Base-by-base conservation (phyloP, 2,113 vertebrate genomes). In the Panthera tigris region DNA sequence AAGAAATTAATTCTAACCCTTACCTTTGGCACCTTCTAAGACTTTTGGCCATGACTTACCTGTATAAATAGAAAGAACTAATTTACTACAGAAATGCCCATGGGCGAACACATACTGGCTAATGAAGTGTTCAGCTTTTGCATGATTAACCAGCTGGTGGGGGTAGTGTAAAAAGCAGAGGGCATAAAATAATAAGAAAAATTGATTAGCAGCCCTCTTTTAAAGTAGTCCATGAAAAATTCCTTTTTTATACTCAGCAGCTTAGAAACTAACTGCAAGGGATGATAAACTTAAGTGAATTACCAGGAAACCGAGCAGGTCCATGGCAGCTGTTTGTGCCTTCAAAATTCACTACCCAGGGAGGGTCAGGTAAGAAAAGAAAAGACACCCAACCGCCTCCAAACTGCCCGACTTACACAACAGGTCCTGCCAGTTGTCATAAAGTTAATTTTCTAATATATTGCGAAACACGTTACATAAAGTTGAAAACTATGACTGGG, bases 101-200 rank as follows among this genome's bases (percentile, higher is more conserved):
- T 98, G 99, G 99, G 99, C 99, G 98, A 99, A 99, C 99, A 99
- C 99, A 99, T 99, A 99, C 99, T 98, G 98, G 99, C 99, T 99
- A 99, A 99, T 99, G 99, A 99, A 99, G 99, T 99, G 99, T 99
- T 99, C 99, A 99, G 99, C 99, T 99, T 99, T 99, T 99, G 98
- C 99, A 99, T 99, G 99, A 99, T 99, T 99, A 99, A 99, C 99
- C 99, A 99, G 99, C 99, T 99, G 99, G 99, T 99, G 99, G 99
- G 99, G 99, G 99, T 99, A 99, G 99, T 99, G 97, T 99, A 99
- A 99, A 99, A 99, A 99, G 99, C 99, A 99, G 98, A 99, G 97
- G 99, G 98, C 99, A 99, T 99, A 99, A 99, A 99, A 99, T 99
- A 99, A 99, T 99, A 99, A 99, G 98, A 99, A 98, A 99, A 99